Evolutionary conservation across 2,797 vertebrate species (phyloP).

Genomic region (Sarcophilus harrisii): DNA sequence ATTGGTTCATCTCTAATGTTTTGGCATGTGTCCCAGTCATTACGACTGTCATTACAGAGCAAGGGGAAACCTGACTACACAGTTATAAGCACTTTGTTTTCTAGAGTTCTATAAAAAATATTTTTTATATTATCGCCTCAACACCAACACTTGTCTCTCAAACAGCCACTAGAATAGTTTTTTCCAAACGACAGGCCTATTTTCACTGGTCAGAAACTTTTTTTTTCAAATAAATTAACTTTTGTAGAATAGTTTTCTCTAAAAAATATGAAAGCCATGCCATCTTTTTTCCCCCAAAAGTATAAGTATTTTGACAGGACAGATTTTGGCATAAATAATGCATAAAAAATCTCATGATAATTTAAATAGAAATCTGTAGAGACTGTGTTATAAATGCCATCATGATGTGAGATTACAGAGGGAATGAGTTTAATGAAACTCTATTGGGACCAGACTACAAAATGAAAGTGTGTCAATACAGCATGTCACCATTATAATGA

Average conservation of each 20-base stretch:
- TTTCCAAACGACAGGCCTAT: background rate
- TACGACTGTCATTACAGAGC: background rate
- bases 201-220: slow-evolving; percentile 20
- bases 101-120: slow-evolving; percentile 16
- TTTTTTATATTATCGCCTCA: background rate
- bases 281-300: slow-evolving; percentile 74
- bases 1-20: background rate
- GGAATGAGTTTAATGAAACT: slow-evolving; percentile 66
- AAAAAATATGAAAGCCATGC: slow-evolving; percentile 71
- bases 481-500: slow-evolving; percentile 24
- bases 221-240: slow-evolving; percentile 60
- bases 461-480: slow-evolving; percentile 49
- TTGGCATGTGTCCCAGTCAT: background rate
- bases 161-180: slow-evolving; percentile 32
- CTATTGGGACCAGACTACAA: slow-evolving; percentile 58
- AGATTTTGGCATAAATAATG: slow-evolving; percentile 74
- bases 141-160: slow-evolving; percentile 24
- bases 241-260: slow-evolving; percentile 40
- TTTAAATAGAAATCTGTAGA: slow-evolving; percentile 68
- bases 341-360: slow-evolving; percentile 64
- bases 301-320: slow-evolving; percentile 66
- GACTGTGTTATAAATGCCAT: slow-evolving; percentile 57
- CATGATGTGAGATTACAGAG: slow-evolving; percentile 60
- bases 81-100: background rate
- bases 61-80: background rate